phyloP scores from a whole-genome alignment of 2,113 vertebrate species.

The Carettochelys insculpta region DNA sequence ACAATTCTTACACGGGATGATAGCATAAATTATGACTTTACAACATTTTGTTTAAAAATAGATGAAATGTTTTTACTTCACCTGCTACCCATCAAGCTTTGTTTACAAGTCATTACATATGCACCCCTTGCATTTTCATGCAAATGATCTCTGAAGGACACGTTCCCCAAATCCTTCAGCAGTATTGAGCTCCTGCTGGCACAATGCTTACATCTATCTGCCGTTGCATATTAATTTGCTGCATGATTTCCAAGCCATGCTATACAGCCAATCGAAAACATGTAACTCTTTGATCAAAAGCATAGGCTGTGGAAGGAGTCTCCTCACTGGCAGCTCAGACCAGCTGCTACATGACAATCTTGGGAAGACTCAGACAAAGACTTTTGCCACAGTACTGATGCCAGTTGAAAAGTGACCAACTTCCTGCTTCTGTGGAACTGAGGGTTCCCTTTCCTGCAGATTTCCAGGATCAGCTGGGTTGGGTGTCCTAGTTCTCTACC shows the following conservation, averaged over 20 bases:
- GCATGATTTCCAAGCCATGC: background rate
- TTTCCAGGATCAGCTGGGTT: background rate
- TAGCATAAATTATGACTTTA: too few relatives aligned
- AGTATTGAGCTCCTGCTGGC: too few relatives aligned
- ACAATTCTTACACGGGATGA: too few relatives aligned
- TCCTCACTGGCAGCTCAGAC: background rate
- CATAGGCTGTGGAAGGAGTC: too few relatives aligned
- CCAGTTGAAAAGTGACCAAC: background rate
- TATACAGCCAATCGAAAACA: background rate
- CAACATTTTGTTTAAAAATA: too few relatives aligned
- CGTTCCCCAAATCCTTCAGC: too few relatives aligned
- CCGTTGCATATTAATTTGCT: background rate
- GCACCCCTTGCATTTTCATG: too few relatives aligned
- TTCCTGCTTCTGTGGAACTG: background rate
- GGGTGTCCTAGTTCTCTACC: background rate
- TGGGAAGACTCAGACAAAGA: background rate
- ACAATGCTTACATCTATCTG: too few relatives aligned
- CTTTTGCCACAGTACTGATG: background rate
- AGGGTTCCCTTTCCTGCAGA: background rate
- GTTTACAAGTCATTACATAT: too few relatives aligned
- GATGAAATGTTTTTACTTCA: too few relatives aligned
- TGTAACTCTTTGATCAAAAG: background rate
- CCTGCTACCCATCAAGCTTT: too few relatives aligned
- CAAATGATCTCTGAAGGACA: too few relatives aligned
- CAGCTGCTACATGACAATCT: background rate